Conservation (phyloP, 2,797 vertebrate species). For the Heteromormyrus szaboi region DNA sequence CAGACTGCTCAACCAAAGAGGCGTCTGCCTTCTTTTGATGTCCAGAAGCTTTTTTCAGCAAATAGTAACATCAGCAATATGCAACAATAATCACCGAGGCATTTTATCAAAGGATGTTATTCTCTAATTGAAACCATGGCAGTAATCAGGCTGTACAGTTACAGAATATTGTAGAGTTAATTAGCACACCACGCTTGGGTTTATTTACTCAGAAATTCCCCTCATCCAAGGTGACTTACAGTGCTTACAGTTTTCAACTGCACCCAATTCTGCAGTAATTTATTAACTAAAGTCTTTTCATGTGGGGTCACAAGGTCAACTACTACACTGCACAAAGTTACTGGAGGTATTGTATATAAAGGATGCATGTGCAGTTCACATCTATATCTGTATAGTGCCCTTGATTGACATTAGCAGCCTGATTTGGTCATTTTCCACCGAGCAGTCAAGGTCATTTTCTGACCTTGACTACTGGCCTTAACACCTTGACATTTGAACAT, state of each 20-base stretch:
- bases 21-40: background rate
- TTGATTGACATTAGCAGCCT: background rate
- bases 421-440: background rate
- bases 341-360: background rate
- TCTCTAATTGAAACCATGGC: background rate
- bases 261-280: background rate
- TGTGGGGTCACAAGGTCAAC: background rate
- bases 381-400: background rate
- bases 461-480: background rate
- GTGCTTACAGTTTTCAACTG: constrained; percentile 5
- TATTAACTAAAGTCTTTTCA: constrained; percentile 2
- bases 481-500: background rate
- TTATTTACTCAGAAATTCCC: background rate
- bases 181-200: background rate
- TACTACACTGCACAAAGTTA: background rate
- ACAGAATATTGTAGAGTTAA: background rate
- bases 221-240: constrained; percentile 9
- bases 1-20: background rate
- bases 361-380: background rate
- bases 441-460: background rate
- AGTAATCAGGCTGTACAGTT: background rate
- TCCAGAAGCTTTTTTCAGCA: background rate
- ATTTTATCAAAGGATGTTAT: background rate
- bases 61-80: background rate
- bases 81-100: background rate